These are phyloP conservation scores for Mus pahari DNA, from an alignment of 2,113 vertebrate genomes.

Conservation along the genomic window DNA sequence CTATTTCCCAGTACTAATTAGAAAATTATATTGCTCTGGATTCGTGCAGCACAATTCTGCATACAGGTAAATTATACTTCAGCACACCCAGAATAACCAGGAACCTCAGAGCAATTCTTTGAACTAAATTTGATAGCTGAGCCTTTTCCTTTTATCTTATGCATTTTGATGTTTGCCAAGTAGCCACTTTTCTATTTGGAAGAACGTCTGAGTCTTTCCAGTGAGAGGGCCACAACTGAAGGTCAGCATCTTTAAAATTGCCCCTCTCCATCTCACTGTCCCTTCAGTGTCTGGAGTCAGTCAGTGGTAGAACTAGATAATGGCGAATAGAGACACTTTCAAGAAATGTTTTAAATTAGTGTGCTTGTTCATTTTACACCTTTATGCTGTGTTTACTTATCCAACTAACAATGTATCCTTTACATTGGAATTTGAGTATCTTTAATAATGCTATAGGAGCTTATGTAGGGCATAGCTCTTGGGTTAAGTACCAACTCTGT, in stretches of 20 bases:
- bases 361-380: neutral
- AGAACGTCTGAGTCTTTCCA: neutral
- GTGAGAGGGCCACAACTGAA: neutral
- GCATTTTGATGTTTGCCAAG: neutral
- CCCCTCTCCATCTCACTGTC: neutral
- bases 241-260: neutral
- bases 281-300: conserved; percentile 16
- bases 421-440: conserved; percentile 1
- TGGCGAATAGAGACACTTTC: neutral
- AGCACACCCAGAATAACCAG: neutral
- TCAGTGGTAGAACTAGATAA: neutral
- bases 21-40: neutral
- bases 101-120: neutral
- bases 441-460: neutral
- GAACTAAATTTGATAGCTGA: neutral
- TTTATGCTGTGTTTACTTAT: neutral
- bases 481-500: neutral
- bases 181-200: conserved; percentile 8
- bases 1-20: conserved; percentile 6
- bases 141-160: neutral
- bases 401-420: neutral
- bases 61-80: neutral
- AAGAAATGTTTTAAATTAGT: conserved; percentile 2
- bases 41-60: neutral
- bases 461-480: neutral